Conservation (phyloP, 2,113 vertebrate genomes). For the Argyrosomus japonicus region DNA sequence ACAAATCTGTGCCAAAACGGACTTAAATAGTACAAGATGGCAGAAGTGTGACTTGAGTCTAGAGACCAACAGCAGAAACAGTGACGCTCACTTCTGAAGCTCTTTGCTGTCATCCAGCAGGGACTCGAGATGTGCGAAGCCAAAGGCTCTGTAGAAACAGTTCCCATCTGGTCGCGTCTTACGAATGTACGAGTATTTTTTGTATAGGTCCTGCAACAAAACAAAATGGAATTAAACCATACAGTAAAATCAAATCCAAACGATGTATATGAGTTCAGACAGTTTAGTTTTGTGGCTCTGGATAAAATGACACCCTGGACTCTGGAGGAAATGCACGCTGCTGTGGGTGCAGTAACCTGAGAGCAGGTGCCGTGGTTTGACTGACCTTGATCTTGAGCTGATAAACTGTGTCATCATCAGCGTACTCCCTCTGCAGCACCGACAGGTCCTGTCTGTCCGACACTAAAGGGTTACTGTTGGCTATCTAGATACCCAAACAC, state of each 20-base stretch:
- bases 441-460: constrained; percentile 91
- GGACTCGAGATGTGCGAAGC: constrained; percentile 93
- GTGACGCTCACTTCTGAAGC: constrained; percentile 85
- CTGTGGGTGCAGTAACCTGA: constrained; percentile 12
- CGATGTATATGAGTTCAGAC: neutral
- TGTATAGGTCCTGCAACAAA: constrained; percentile 88
- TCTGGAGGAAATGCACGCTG: neutral
- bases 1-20: neutral
- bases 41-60: neutral
- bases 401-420: constrained; percentile 91
- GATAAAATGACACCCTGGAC: neutral
- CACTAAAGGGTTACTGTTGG: constrained; percentile 93
- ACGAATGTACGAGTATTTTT: constrained; percentile 92
- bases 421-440: constrained; percentile 91
- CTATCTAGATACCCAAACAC: constrained; percentile 83
- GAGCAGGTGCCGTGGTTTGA: neutral
- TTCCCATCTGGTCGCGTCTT: constrained; percentile 95
- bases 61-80: neutral
- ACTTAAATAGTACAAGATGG: neutral
- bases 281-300: neutral
- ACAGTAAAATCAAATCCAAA: neutral
- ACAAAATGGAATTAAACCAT: neutral
- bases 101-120: constrained; percentile 93
- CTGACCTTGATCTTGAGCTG: constrained; percentile 95
- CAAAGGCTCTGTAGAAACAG: constrained; percentile 95